Conservation (phyloP, 2,888 invertebrate species). For the Mylabris sibirica region DNA sequence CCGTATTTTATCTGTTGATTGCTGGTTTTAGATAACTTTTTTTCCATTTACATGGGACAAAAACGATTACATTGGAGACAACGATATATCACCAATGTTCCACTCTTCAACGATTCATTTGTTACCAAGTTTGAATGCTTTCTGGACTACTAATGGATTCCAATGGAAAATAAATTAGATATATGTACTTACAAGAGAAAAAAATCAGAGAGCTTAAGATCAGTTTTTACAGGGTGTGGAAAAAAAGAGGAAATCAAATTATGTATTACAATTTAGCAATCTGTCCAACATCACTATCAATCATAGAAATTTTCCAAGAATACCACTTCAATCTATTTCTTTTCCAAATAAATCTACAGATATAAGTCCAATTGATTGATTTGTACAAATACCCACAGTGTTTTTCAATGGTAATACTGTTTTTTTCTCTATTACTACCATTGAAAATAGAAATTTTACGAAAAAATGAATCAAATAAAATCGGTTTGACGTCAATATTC, state of each 20-base stretch:
- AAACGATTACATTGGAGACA: conserved; percentile 13
- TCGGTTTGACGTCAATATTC: background rate
- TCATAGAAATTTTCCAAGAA: background rate
- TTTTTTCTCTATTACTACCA: background rate
- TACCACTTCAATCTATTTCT: background rate
- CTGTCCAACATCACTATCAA: background rate
- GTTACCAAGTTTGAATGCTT: conserved; percentile 15
- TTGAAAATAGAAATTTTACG: background rate
- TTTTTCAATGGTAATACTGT: background rate
- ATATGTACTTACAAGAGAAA: background rate
- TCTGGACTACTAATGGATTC: conserved; percentile 12
- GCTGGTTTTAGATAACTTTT: conserved; percentile 8
- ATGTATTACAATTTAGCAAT: background rate
- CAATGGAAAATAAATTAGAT: conserved; percentile 6
- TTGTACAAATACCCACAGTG: background rate
- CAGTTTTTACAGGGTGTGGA: background rate
- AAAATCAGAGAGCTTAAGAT: background rate
- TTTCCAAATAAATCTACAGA: background rate
- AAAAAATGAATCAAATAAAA: no score
- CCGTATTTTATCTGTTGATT: no score
- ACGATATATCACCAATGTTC: conserved; percentile 16
- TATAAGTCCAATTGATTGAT: background rate
- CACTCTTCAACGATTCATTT: conserved; percentile 18
- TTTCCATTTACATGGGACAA: conserved; percentile 12
- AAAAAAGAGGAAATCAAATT: background rate